Percentiles rank a stretch among this genome's conserved stretches.
phyloP scores from a whole-genome alignment of 2,888 invertebrate species.

The Cancer borealis region DNA sequence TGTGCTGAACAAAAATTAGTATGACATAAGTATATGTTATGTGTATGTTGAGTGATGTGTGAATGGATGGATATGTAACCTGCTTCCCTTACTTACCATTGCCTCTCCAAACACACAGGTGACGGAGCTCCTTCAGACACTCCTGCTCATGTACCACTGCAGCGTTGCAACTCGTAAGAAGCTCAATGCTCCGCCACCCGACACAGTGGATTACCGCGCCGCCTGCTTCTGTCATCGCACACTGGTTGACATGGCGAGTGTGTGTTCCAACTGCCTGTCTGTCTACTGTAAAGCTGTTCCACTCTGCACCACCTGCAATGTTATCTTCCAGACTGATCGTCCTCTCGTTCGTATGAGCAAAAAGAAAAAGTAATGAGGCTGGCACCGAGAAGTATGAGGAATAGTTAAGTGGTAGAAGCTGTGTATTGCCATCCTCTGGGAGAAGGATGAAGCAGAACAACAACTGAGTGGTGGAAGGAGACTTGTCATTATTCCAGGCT shows the following conservation, averaged over 20 bases:
- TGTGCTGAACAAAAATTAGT: neutral
- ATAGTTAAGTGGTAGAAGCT: neutral
- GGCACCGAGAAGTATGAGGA: neutral
- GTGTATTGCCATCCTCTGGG: neutral
- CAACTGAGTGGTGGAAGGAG: neutral
- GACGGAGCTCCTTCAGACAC: slow-evolving; percentile 75
- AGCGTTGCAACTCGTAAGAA: slow-evolving; percentile 85
- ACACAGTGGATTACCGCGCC: slow-evolving; percentile 96
- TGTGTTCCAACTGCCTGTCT: slow-evolving; percentile 98
- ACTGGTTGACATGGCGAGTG: slow-evolving; percentile 96
- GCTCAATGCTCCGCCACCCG: slow-evolving; percentile 92
- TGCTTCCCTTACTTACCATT: neutral
- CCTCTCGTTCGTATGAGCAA: slow-evolving; percentile 73
- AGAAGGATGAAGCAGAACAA: neutral
- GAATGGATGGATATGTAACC: neutral
- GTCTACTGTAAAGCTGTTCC: slow-evolving; percentile 98
- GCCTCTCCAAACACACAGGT: slow-evolving; percentile 80
- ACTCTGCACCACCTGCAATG: slow-evolving; percentile 93
- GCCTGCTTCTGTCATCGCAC: slow-evolving; percentile 98
- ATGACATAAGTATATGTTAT: neutral
- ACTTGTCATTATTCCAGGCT: neutral
- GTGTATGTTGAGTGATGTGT: neutral
- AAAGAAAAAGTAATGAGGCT: slow-evolving; percentile 66
- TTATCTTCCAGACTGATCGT: slow-evolving; percentile 75
- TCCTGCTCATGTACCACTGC: slow-evolving; percentile 92